Base-by-base conservation (phyloP, 2,888 invertebrate species). In the Caenorhabditis auriculariae region DNA sequence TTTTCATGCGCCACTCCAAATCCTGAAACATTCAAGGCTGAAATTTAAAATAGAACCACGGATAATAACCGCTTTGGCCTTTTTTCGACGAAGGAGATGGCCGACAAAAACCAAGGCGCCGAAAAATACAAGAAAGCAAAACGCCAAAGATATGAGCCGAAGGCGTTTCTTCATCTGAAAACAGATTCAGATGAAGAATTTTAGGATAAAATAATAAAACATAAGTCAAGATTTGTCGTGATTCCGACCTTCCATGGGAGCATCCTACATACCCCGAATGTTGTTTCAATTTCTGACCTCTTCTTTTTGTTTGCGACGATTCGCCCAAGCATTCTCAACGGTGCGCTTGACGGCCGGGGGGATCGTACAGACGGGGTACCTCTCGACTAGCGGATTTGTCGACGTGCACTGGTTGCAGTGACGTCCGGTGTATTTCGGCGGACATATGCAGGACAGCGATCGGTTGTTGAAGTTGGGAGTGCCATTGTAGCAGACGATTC, bases 301-400 rank as follows among this genome's bases (percentile, higher is more conserved):
- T 38, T 24, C 28, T 17, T 38, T 39, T 23, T 38, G 24, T 45
- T 45, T 45, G 17, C n/a, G n/a, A n/a, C n/a, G n/a, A n/a, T n/a
- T n/a, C n/a, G n/a, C n/a, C n/a, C 29, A 7, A 32, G 49, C 19
- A 4, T 12, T 49, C 29, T 54, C 50, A 9, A 57, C 54, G 28
- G 54, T 41, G 17, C 54, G 53, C 39, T 55, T 60, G 38, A 41
- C 48, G 21, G 82, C 82, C 55, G 90, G 91, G 17, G 84, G 83
- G 46, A 90, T 88, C 84, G 86, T 85, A 41, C 66, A 69, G 27
- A 56, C 37, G 0, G 69, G 69, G 39, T 62, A 66, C 0, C 60
- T 60, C 9, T 59, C 57, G 4, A 65, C 44, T 4, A 59, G 57
- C 5, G 54, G 45, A 2, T 65, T 65, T 4, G 52, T 46, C 46